Evolutionary conservation across 2,888 invertebrate genomes (phyloP), one percentile per base, ranked within the genome.

Genomic region (Ennomos quercinarius): DNA sequence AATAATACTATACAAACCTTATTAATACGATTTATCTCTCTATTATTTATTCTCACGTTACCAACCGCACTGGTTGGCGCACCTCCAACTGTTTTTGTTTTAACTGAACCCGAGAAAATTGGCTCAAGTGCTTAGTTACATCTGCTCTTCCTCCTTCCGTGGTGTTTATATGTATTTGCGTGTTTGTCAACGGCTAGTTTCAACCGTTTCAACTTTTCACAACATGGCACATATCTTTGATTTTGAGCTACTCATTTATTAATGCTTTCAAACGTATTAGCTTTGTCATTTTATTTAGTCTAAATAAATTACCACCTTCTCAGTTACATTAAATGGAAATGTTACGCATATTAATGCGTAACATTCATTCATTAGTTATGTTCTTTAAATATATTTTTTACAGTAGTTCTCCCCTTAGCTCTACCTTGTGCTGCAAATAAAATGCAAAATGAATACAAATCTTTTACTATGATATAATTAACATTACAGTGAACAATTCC

Each of bases 31-130:
- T 73, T 72, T 72, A 76, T 77, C 70, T 54, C 47, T 61, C 61
- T 73, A 66, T 77, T 77, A 74, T 70, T 80, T 68, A 74, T 70
- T 64, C 43, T 52, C 62, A 63, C 64, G 70, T 71, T 84, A 77
- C 83, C 74, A 81, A 63, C 77, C 66, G 68, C 65, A 64, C 50
- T 48, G 68, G 35, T 72, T 86, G 87, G 87, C 85, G 12, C 37
- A 9, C 8, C 27, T 73, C 86, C 87, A 87, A 82, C 61, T 70
- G 76, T 78, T 81, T 77, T 64, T 66, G 65, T 66, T 79, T 78
- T 74, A 71, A 74, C 72, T 68, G 68, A 67, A 76, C 60, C 60
- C 62, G 57, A 64, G 66, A 67, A 69, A 69, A 66, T 76, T 65
- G 61, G 61, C 66, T 65, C 61, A 57, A 65, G 49, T 63, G 54